Conservation (phyloP, 2,113 vertebrate genomes). For the Saguinus imperator region DNA sequence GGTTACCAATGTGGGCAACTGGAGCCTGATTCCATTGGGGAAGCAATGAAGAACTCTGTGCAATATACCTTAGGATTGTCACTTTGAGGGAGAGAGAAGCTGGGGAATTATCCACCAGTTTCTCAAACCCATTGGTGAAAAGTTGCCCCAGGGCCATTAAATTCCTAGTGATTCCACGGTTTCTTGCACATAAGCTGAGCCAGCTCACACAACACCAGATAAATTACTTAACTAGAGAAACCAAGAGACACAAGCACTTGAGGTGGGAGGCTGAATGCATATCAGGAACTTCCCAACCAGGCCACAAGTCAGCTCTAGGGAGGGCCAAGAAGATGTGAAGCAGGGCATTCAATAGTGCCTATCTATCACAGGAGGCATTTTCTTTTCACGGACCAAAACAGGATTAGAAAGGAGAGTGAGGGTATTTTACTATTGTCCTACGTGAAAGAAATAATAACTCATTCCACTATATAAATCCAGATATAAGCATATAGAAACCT, state of each 20-base stretch:
- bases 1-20: not conserved
- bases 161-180: not conserved
- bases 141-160: not conserved
- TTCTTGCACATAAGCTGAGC: not conserved
- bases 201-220: not conserved
- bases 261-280: not conserved
- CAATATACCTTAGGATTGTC: not conserved
- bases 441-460: constrained; percentile 25
- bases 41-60: not conserved
- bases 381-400: not conserved
- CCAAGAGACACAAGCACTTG: not conserved
- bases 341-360: not conserved
- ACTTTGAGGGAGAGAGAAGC: not conserved
- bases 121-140: not conserved
- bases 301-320: not conserved
- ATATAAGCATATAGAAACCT: not conserved
- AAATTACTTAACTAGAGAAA: not conserved
- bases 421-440: not conserved
- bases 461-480: not conserved
- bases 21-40: not conserved
- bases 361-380: not conserved
- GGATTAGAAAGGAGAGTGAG: not conserved
- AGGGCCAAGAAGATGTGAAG: not conserved
- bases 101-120: not conserved
- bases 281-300: not conserved